A percentile compares a stretch with the other conserved stretches of the same genome.
Evolutionary conservation across 2,797 vertebrate genomes (phyloP).

Genomic region (Lateolabrax maculatus): DNA sequence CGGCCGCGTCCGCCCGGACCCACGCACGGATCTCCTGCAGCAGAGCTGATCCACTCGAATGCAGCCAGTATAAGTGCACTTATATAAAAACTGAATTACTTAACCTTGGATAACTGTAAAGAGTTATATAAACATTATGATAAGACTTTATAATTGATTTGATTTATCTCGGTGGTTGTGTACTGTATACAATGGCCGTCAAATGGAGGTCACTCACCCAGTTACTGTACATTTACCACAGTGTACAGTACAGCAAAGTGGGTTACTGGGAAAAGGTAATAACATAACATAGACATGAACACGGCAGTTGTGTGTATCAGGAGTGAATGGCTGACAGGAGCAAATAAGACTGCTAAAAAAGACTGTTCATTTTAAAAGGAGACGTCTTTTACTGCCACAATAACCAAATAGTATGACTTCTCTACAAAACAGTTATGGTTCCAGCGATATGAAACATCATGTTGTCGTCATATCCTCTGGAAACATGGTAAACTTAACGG

Average conservation of each 20-base stretch:
- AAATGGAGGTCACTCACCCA: background rate
- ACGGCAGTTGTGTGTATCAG: background rate
- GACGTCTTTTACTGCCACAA: background rate
- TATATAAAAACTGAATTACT: background rate
- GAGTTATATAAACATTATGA: background rate
- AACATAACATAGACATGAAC: background rate
- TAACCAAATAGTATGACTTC: background rate
- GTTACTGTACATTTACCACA: constrained; percentile 1
- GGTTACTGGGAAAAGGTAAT: background rate
- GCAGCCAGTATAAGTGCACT: background rate
- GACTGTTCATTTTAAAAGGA: background rate
- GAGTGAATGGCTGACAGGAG: background rate
- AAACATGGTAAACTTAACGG: background rate
- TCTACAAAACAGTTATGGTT: background rate
- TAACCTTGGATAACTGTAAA: background rate
- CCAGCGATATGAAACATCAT: background rate
- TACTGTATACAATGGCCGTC: background rate
- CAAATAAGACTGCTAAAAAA: background rate
- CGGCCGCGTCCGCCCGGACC: constrained; percentile 65
- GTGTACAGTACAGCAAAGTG: background rate
- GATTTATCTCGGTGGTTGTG: background rate
- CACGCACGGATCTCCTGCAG: constrained; percentile 8
- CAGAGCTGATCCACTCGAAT: background rate
- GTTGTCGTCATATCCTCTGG: background rate
- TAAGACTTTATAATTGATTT: background rate